These are phyloP conservation scores for Lumbricus terrestris DNA, from an alignment of 2,888 invertebrate genomes.

Conservation along the genomic window DNA sequence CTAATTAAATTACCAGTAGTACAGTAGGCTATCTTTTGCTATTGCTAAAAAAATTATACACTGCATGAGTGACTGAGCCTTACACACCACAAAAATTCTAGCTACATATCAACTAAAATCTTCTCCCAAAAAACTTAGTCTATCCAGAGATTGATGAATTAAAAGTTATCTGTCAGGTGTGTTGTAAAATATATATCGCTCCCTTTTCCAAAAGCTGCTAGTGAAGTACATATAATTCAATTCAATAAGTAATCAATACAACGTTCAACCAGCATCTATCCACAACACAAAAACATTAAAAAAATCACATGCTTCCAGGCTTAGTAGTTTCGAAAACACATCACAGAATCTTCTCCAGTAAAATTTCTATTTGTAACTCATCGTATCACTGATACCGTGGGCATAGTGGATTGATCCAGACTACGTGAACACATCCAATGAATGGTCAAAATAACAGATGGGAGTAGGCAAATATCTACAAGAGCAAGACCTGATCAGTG, in stretches of 20 bases:
- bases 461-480: not conserved
- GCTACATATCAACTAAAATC: not conserved
- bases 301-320: not conserved
- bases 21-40: not conserved
- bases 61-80: not conserved
- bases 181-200: not conserved
- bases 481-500: not conserved
- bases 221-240: not conserved
- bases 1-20: not conserved
- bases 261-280: not conserved
- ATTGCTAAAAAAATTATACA: not conserved
- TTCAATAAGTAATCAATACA: not conserved
- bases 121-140: not conserved
- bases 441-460: not conserved
- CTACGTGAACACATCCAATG: not conserved
- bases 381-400: not conserved
- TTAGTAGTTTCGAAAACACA: not conserved
- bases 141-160: not conserved
- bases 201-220: not conserved
- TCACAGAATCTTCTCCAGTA: not conserved
- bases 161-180: not conserved
- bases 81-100: not conserved
- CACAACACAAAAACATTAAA: not conserved
- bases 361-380: not conserved
- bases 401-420: no score